phyloP scores from a whole-genome alignment of 2,888 invertebrate species.

The Acronicta psi region DNA sequence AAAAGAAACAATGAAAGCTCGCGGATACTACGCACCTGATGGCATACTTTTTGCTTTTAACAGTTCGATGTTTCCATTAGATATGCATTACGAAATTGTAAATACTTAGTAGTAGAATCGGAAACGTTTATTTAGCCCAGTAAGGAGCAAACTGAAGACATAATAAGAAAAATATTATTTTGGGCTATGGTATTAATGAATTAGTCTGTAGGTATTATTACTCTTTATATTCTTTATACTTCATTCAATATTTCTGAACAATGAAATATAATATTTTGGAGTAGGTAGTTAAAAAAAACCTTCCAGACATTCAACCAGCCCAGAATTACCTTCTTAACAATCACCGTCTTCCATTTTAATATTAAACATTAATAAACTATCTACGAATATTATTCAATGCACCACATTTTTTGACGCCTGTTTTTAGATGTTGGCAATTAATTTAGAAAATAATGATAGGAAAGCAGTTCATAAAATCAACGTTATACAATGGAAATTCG shows the following conservation, averaged over 20 bases:
- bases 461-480: conserved; percentile 18
- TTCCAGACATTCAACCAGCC: no score
- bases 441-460: conserved; percentile 31
- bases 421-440: conserved; percentile 18
- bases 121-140: neutral
- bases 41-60: conserved; percentile 37
- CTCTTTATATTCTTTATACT: no score
- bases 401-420: no score
- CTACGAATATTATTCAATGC: neutral
- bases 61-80: conserved; percentile 17
- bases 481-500: conserved; percentile 52
- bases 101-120: neutral
- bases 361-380: neutral
- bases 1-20: conserved; percentile 57
- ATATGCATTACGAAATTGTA: conserved; percentile 6
- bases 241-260: no score
- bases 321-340: no score
- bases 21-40: conserved; percentile 44
- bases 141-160: no score
- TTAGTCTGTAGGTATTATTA: no score
- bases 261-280: no score
- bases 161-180: no score
- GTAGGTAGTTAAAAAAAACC: no score
- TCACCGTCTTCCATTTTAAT: no score
- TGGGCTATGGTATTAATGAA: no score